These are phyloP conservation scores for Mechanitis mazaeus DNA, from an alignment of 2,888 invertebrate species.

Conservation along the genomic window DNA sequence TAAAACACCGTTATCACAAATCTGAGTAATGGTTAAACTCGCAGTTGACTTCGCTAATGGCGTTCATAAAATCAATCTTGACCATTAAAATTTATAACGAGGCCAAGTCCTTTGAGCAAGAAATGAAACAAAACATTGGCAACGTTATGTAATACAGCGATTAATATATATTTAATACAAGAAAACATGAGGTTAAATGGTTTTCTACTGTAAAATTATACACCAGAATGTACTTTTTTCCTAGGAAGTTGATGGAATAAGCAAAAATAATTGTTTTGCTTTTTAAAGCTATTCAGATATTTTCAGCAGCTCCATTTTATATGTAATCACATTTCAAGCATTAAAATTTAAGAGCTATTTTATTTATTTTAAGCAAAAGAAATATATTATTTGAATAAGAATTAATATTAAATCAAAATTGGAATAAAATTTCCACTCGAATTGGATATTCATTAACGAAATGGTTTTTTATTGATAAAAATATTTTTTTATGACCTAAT, in stretches of 20 bases:
- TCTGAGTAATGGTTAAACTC: conserved; percentile 1
- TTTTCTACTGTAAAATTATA: too few species aligned
- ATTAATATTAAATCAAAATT: conserved; percentile 8
- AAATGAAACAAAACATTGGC: not conserved
- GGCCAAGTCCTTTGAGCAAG: not conserved
- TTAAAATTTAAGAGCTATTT: too few species aligned
- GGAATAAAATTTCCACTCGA: not conserved
- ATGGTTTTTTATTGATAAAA: conserved; percentile 10
- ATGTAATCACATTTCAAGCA: too few species aligned
- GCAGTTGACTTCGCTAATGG: conserved; percentile 1
- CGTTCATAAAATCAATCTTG: conserved; percentile 2
- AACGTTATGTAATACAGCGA: not conserved
- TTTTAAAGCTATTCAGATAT: too few species aligned
- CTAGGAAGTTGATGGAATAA: too few species aligned
- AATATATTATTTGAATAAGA: conserved; percentile 4
- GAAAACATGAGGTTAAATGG: too few species aligned
- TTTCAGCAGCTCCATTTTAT: too few species aligned
- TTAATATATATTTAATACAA: too few species aligned
- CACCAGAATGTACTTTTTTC: too few species aligned
- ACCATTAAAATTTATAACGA: conserved; percentile 6
- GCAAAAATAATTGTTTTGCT: too few species aligned
- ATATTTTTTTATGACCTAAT: not conserved
- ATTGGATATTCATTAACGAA: conserved; percentile 4
- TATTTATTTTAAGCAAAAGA: not conserved
- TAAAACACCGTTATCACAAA: not conserved